Evolutionary conservation across 92 coral and sea anemone species (phyloP).

Genomic region (Diadumene lineata): DNA sequence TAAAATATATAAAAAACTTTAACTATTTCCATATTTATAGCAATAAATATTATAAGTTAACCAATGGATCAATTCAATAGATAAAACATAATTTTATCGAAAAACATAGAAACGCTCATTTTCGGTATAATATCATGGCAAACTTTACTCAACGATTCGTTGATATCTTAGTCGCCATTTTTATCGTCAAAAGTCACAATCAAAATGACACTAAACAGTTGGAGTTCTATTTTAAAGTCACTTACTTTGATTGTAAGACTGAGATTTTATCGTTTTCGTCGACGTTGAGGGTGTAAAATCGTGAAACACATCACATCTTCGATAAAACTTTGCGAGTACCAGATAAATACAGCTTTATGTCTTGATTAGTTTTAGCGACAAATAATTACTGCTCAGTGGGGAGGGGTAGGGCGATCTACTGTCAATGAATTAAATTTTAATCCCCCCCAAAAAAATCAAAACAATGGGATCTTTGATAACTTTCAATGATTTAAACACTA

Average conservation of each 20-base stretch:
- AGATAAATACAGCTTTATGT: background rate
- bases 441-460: background rate
- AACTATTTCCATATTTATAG: too few relatives aligned
- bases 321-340: background rate
- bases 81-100: too few relatives aligned
- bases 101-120: background rate
- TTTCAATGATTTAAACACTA: too few relatives aligned
- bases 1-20: too few relatives aligned
- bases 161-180: background rate
- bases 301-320: slow-evolving; percentile 5
- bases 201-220: background rate
- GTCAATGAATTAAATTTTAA: background rate
- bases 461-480: background rate
- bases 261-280: background rate
- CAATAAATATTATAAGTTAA: too few relatives aligned
- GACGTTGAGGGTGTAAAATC: background rate
- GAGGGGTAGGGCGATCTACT: background rate
- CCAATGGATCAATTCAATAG: too few relatives aligned
- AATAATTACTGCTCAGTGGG: background rate
- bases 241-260: background rate
- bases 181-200: background rate
- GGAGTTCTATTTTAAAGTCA: background rate
- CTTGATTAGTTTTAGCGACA: background rate
- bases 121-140: background rate
- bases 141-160: background rate